Conservation (phyloP, 2,888 invertebrate species). For the Mechanitis messenoides region DNA sequence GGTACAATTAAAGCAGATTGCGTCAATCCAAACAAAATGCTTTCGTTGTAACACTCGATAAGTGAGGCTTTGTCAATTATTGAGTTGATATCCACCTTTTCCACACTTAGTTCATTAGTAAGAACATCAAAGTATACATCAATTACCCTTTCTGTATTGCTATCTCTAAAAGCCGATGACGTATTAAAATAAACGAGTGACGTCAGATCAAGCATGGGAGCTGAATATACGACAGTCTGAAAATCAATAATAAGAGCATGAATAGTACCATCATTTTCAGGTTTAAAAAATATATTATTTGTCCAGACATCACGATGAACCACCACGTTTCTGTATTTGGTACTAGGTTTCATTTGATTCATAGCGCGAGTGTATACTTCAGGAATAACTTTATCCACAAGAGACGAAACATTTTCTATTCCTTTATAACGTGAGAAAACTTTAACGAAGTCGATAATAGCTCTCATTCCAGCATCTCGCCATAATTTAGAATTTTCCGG, state of each 20-base stretch:
- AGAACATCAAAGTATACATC: conserved; percentile 74
- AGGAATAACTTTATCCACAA: conserved; percentile 42
- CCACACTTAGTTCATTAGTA: conserved; percentile 52
- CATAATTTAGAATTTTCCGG: conserved; percentile 41
- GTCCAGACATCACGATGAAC: conserved; percentile 79
- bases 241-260: conserved; percentile 80
- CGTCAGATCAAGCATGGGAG: conserved; percentile 80
- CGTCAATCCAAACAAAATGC: conserved; percentile 53
- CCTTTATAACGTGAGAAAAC: conserved; percentile 50
- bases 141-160: conserved; percentile 63
- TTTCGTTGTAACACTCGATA: conserved; percentile 46
- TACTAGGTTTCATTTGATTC: conserved; percentile 56
- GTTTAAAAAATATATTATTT: conserved; percentile 77
- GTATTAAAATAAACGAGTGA: conserved; percentile 76
- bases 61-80: conserved; percentile 42
- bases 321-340: conserved; percentile 66
- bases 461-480: conserved; percentile 57
- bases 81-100: conserved; percentile 39
- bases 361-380: conserved; percentile 44
- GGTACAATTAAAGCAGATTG: conserved; percentile 61
- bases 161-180: conserved; percentile 54
- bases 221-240: conserved; percentile 80
- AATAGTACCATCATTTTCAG: conserved; percentile 43
- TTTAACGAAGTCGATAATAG: conserved; percentile 54
- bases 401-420: conserved; percentile 38